Conservation (phyloP, 2,888 invertebrate species). For the Mythimna albipuncta region DNA sequence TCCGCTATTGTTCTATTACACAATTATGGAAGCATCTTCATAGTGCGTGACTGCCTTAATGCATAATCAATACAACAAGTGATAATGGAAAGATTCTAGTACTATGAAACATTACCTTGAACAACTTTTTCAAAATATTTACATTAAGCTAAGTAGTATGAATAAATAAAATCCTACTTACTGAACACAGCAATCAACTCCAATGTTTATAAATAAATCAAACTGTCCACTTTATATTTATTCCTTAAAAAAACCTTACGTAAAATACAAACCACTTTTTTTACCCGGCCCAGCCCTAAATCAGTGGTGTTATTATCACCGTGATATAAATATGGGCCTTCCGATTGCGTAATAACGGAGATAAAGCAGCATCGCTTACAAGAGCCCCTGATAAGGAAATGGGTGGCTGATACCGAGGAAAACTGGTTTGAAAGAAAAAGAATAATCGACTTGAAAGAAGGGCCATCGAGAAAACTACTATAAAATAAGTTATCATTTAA, state of each 20-base stretch:
- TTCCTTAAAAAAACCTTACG: neutral
- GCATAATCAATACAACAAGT: neutral
- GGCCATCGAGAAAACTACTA: neutral
- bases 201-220: slow-evolving; percentile 23
- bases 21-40: too few relatives aligned
- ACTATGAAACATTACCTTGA: neutral
- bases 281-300: slow-evolving; percentile 52
- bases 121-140: neutral
- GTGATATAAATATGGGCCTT: slow-evolving; percentile 49
- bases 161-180: neutral
- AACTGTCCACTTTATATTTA: neutral
- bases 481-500: neutral
- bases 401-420: slow-evolving; percentile 32
- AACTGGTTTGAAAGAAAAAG: slow-evolving; percentile 10
- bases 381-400: slow-evolving; percentile 34
- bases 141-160: neutral
- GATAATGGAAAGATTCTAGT: neutral
- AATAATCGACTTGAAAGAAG: slow-evolving; percentile 10
- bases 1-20: too few relatives aligned
- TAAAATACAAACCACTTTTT: slow-evolving; percentile 28
- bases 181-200: neutral
- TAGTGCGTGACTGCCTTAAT: neutral
- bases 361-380: slow-evolving; percentile 42
- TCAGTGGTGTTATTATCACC: slow-evolving; percentile 62
- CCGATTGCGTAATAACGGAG: slow-evolving; percentile 31